Evolutionary conservation across 1,140 invertebrate genomes (phyloP), one percentile per base, ranked within the genome.

Genomic region (Habropoda laboriosa): DNA sequence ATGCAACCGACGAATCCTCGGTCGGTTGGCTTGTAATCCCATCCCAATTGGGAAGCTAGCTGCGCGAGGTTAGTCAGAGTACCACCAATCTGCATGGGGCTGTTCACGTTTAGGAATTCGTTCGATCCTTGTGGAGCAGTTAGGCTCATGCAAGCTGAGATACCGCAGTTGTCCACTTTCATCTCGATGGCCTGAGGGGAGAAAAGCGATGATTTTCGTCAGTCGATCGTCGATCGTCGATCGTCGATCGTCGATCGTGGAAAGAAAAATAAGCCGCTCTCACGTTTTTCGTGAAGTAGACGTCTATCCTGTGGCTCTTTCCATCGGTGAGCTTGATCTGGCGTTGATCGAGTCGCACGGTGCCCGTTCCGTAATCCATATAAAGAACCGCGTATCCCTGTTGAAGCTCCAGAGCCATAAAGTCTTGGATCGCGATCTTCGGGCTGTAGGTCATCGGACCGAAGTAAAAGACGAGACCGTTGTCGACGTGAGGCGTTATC

Each of bases 311-410:
- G 92, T 99, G 98, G 75, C 94, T 95, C 79, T 96, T 95, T 1
- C 96, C 97, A 82, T 98, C 96, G 27, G 95, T 95, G 18, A 98
- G 92, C 81, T 95, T 95, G 7, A 96, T 96, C 57, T 96, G 94
- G 42, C 96, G 95, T 76, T 96, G 95, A 83, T 96, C 95, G 6
- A 98, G 91, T 83, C 94, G 92, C 1, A 95, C 93, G 1, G 96
- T 96, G 3, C 98, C 98, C 0, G 96, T 95, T 5, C 98, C 98
- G 92, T 98, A 98, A 93, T 99, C 96, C 18, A 99, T 94, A 24
- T 97, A 95, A 0, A 99, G 93, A 1, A 97, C 94, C 1, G 97
- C 97, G 88, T 95, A 97, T 18, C 98, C 98, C 72, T 97, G 94
- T n/a, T 94, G 92, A 35, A 99, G 92, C 91, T 99, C 98, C 53